phyloP scores from a whole-genome alignment of 2,888 invertebrate genomes.

The Leucophora obtusa region DNA sequence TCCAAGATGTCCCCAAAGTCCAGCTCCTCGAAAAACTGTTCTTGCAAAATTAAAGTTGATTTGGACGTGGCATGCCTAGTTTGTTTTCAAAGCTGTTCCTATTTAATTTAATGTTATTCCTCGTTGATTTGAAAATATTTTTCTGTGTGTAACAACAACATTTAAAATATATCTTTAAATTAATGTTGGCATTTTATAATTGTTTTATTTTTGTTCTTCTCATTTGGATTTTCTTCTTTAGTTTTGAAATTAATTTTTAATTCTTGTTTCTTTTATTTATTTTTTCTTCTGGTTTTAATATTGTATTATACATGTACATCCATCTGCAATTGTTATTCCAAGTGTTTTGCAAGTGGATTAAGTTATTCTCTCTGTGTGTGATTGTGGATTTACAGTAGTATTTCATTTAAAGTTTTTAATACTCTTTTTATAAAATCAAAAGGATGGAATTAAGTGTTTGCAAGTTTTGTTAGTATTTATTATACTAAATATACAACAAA shows the following conservation, averaged over 20 bases:
- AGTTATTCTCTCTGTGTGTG: conserved; percentile 22
- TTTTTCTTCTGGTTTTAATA: neutral
- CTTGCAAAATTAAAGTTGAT: no score
- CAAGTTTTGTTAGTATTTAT: conserved; percentile 10
- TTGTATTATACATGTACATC: conserved; percentile 1
- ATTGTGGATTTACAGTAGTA: conserved; percentile 20
- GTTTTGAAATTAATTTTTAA: conserved; percentile 6
- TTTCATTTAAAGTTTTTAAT: conserved; percentile 40
- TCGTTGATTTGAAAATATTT: no score
- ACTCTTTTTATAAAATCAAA: conserved; percentile 41
- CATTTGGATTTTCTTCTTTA: neutral
- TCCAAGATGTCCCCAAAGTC: no score
- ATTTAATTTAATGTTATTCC: no score
- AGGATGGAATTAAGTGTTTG: conserved; percentile 44
- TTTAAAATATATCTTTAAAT: neutral
- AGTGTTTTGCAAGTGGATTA: conserved; percentile 60
- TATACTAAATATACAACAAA: no score
- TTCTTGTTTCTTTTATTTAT: neutral
- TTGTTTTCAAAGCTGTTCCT: no score
- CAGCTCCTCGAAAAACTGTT: no score
- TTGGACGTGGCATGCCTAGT: no score
- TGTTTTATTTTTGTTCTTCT: neutral
- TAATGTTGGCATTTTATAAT: neutral
- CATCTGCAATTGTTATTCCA: conserved; percentile 48
- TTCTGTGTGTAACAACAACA: neutral